A percentile compares a stretch with the other conserved stretches of the same genome.
Evolutionary conservation across 1,140 invertebrate species (phyloP).

Genomic region (Apis florea): DNA sequence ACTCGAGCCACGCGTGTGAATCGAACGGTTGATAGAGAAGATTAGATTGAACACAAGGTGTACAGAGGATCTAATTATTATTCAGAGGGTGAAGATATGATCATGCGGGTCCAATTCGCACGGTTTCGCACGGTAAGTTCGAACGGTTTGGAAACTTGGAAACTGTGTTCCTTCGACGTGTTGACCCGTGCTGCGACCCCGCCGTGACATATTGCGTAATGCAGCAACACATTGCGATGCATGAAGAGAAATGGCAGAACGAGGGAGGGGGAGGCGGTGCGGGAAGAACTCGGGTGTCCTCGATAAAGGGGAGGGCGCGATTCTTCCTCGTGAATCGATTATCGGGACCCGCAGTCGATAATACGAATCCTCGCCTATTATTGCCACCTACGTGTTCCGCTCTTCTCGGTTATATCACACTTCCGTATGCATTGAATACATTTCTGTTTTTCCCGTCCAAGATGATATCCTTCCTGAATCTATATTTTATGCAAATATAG

Average conservation of each 20-base stretch:
- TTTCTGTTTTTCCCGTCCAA: not conserved
- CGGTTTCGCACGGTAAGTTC: conserved; percentile 1
- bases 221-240: conserved; percentile 20
- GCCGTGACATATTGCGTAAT: conserved; percentile 34
- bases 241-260: conserved; percentile 16
- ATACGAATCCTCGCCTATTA: not conserved
- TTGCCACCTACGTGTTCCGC: not conserved
- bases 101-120: conserved; percentile 6
- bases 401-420: not conserved
- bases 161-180: conserved; percentile 11
- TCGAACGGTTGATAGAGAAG: not conserved
- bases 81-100: not conserved
- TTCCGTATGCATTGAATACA: not conserved
- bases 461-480: not conserved
- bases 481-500: not conserved
- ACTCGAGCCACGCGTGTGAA: not conserved
- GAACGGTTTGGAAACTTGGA: conserved; percentile 24
- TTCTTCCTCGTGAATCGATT: conserved; percentile 33
- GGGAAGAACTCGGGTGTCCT: not conserved
- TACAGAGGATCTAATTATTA: not conserved
- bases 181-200: conserved; percentile 11
- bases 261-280: not conserved
- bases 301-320: not conserved
- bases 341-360: conserved; percentile 14
- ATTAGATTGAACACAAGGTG: not conserved